Percentiles rank a stretch among this genome's conserved stretches.
Conservation (phyloP, 2,113 vertebrate genomes). For the Sinocyclocheilus rhinocerous region DNA sequence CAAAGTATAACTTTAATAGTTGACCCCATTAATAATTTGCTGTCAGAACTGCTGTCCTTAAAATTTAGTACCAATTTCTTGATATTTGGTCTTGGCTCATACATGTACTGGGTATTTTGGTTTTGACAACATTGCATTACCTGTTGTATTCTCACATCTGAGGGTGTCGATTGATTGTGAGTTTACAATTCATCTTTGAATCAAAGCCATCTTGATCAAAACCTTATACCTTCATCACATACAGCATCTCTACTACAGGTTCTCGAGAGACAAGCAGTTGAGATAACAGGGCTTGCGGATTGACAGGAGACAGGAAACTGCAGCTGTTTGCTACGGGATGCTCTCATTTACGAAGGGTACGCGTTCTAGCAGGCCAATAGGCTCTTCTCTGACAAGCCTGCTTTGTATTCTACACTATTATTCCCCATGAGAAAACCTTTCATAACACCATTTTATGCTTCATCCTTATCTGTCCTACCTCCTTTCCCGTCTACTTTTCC, state of each 20-base stretch:
- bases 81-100: neutral
- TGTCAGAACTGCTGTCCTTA: neutral
- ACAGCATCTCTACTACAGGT: conserved; percentile 40
- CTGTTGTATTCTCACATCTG: neutral
- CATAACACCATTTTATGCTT: conserved; percentile 30
- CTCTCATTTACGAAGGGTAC: conserved; percentile 33
- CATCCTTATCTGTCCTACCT: conserved; percentile 45
- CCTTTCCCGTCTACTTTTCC: neutral
- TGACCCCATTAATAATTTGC: neutral
- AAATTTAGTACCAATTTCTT: neutral
- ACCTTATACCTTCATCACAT: conserved; percentile 34
- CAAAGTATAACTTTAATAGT: neutral
- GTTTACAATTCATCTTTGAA: conserved; percentile 12
- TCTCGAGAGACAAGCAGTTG: conserved; percentile 5
- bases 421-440: conserved; percentile 34
- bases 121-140: neutral
- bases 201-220: conserved; percentile 50
- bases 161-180: neutral
- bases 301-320: conserved; percentile 44
- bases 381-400: conserved; percentile 14
- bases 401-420: conserved; percentile 38
- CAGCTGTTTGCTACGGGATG: conserved; percentile 4
- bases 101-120: neutral
- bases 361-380: conserved; percentile 23
- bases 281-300: conserved; percentile 28